These are phyloP conservation scores for Orientallactaga sibirica DNA, from an alignment of 2,797 vertebrate species.

Conservation along the genomic window DNA sequence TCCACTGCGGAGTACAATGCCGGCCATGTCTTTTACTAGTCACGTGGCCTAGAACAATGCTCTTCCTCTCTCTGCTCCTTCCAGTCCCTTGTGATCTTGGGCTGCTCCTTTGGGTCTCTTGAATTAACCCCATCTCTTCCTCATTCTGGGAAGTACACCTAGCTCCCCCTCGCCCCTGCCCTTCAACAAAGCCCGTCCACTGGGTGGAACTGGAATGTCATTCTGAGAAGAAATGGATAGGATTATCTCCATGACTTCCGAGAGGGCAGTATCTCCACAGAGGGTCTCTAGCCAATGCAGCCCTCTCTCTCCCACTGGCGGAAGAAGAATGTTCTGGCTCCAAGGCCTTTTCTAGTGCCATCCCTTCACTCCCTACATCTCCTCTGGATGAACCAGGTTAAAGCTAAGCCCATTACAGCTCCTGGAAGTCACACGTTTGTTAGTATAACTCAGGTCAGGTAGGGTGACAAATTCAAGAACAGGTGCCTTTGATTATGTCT, in stretches of 20 bases:
- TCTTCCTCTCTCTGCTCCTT: neutral
- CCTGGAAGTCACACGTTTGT: neutral
- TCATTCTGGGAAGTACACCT: neutral
- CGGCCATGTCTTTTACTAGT: neutral
- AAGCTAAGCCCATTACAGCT: neutral
- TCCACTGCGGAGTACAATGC: neutral
- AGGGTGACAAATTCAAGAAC: neutral
- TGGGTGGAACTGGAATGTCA: neutral
- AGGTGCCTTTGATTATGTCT: neutral
- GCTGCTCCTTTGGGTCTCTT: constrained; percentile 21
- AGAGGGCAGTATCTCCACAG: neutral
- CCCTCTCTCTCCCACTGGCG: neutral
- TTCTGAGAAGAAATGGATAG: neutral
- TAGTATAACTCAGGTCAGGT: neutral
- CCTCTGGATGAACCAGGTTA: neutral
- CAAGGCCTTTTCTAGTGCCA: neutral
- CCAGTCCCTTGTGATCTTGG: neutral
- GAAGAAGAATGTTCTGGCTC: neutral
- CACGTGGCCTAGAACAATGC: neutral
- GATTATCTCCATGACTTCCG: neutral
- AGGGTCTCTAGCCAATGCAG: neutral
- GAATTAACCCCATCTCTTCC: neutral
- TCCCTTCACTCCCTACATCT: too few species aligned
- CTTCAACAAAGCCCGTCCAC: neutral
- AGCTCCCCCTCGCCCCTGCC: neutral